phyloP scores from a whole-genome alignment of 2,113 vertebrate genomes.

The Corythoichthys haematopterus region DNA sequence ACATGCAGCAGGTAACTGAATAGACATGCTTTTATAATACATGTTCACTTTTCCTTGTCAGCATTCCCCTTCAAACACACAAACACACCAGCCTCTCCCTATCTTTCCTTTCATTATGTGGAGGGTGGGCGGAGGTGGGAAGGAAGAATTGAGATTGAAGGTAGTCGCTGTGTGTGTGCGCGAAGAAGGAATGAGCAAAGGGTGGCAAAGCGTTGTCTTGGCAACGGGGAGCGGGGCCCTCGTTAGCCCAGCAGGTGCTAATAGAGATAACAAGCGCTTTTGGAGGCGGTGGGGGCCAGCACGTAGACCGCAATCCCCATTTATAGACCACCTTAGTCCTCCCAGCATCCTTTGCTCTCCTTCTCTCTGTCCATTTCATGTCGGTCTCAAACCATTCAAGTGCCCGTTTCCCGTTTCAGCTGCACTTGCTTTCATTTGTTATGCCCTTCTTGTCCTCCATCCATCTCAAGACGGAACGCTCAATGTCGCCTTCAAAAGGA shows the following conservation, averaged over 20 bases:
- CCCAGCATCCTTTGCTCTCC: slow-evolving; percentile 50
- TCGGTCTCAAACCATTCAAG: slow-evolving; percentile 14
- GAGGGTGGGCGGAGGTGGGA: slow-evolving; percentile 37
- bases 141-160: neutral
- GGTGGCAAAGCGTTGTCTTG: slow-evolving; percentile 67
- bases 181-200: slow-evolving; percentile 47
- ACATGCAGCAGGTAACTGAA: slow-evolving; percentile 36
- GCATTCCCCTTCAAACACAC: slow-evolving; percentile 22
- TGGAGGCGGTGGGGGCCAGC: slow-evolving; percentile 31
- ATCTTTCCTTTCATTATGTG: slow-evolving; percentile 66
- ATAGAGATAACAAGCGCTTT: slow-evolving; percentile 71
- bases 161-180: slow-evolving; percentile 3
- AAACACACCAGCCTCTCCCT: slow-evolving; percentile 28
- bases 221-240: slow-evolving; percentile 67
- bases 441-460: slow-evolving; percentile 48
- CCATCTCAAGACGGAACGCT: slow-evolving; percentile 9
- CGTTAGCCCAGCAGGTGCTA: slow-evolving; percentile 78
- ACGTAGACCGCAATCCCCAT: slow-evolving; percentile 41
- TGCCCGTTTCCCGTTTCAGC: slow-evolving; percentile 53
- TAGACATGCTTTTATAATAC: slow-evolving; percentile 43
- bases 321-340: slow-evolving; percentile 50
- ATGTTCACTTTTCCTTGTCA: slow-evolving; percentile 51
- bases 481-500: no score
- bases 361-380: slow-evolving; percentile 9
- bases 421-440: slow-evolving; percentile 50